A percentile compares a stretch with the other conserved stretches of the same genome.
These are phyloP conservation scores for Acomys russatus DNA, from an alignment of 2,797 vertebrate genomes.

Conservation along the genomic window DNA sequence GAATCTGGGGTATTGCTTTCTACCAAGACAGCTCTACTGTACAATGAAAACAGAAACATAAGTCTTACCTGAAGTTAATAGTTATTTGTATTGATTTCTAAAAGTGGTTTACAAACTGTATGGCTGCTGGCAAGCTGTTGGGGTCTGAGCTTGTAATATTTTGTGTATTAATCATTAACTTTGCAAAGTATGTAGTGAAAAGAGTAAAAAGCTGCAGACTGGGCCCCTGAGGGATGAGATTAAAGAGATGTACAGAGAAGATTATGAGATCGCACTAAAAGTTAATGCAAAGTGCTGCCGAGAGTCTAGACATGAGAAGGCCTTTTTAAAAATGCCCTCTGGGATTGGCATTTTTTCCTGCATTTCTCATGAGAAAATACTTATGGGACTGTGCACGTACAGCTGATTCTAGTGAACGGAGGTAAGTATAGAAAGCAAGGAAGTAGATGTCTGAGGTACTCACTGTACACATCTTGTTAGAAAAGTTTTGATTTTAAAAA, in stretches of 20 bases:
- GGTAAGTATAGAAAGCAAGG: not conserved
- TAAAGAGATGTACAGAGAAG: not conserved
- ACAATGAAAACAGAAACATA: not conserved
- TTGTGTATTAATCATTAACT: not conserved
- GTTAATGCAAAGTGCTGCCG: not conserved
- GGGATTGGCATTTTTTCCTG: not conserved
- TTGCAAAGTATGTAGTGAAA: not conserved
- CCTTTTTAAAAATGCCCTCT: not conserved
- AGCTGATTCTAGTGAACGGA: not conserved
- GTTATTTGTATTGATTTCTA: not conserved
- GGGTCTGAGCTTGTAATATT: not conserved
- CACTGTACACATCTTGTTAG: not conserved
- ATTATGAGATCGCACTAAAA: not conserved
- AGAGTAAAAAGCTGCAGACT: not conserved
- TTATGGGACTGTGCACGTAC: not conserved
- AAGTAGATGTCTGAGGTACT: not conserved
- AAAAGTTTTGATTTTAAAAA: conserved; percentile 42
- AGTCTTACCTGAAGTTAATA: not conserved
- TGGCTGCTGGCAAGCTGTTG: not conserved
- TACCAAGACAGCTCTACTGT: not conserved
- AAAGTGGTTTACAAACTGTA: not conserved
- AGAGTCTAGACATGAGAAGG: not conserved
- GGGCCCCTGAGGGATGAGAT: not conserved
- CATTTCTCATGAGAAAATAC: not conserved
- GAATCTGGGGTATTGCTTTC: conserved; percentile 17